phyloP scores from a whole-genome alignment of 2,888 invertebrate genomes.

The Synergus itoensis region DNA sequence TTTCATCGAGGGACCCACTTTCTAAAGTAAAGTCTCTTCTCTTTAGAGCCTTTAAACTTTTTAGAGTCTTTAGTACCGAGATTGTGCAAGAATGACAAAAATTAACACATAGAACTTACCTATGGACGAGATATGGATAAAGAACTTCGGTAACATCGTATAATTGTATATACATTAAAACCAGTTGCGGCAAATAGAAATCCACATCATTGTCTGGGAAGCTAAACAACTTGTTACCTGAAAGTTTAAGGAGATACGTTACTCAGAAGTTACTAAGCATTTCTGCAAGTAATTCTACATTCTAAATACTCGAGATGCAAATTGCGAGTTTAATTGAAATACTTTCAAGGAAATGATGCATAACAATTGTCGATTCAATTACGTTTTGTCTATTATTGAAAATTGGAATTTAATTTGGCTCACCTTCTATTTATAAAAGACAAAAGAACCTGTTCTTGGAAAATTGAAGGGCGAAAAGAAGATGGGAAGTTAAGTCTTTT shows the following conservation, averaged over 20 bases:
- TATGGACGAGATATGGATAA: slow-evolving; percentile 78
- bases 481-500: neutral
- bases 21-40: neutral
- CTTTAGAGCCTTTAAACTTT: neutral
- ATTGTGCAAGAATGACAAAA: slow-evolving; percentile 26
- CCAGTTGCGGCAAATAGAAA: slow-evolving; percentile 98
- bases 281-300: slow-evolving; percentile 27
- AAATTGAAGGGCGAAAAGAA: neutral
- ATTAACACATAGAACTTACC: slow-evolving; percentile 79
- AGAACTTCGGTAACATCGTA: slow-evolving; percentile 96
- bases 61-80: slow-evolving; percentile 13
- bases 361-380: neutral
- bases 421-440: neutral
- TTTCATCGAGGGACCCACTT: neutral
- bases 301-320: slow-evolving; percentile 15
- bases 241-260: slow-evolving; percentile 55
- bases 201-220: slow-evolving; percentile 96
- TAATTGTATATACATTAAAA: slow-evolving; percentile 99
- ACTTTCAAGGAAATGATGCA: slow-evolving; percentile 20
- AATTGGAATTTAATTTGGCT: neutral
- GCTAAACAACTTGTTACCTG: slow-evolving; percentile 96
- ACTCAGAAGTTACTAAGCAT: slow-evolving; percentile 21
- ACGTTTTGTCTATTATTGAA: neutral
- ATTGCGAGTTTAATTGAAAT: slow-evolving; percentile 8
- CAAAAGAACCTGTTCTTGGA: no score